These are phyloP conservation scores for Eristalis arbustorum DNA, from an alignment of 2,888 invertebrate species.

Conservation along the genomic window DNA sequence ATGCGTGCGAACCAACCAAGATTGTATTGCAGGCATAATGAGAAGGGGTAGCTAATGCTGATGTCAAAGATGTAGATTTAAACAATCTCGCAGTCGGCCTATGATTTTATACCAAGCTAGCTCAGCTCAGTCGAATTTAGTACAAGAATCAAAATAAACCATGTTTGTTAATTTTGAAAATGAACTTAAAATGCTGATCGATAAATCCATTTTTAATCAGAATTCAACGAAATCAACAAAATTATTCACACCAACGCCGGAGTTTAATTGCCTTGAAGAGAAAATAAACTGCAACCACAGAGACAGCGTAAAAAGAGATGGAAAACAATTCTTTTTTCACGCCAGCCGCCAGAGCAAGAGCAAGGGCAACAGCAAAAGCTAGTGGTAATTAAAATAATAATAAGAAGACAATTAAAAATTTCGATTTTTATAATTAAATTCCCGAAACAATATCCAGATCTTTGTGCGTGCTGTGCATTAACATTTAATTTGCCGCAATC, in stretches of 20 bases:
- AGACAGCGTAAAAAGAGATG: neutral
- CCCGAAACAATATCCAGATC: conserved; percentile 22
- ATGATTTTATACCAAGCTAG: too few species aligned
- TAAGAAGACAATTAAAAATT: conserved; percentile 46
- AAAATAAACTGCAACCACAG: neutral
- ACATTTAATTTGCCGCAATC: conserved; percentile 30
- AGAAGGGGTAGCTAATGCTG: too few species aligned
- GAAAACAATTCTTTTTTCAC: neutral
- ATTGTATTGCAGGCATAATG: too few species aligned
- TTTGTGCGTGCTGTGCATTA: conserved; percentile 50
- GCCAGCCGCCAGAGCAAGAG: too few species aligned
- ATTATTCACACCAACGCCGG: neutral
- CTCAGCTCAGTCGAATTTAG: too few species aligned
- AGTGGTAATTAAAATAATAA: conserved; percentile 47
- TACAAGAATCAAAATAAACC: too few species aligned
- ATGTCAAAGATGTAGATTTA: too few species aligned
- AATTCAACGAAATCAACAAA: neutral
- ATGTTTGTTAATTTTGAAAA: too few species aligned
- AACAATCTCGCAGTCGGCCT: too few species aligned
- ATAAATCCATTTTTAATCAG: neutral
- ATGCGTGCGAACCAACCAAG: too few species aligned
- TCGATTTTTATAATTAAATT: conserved; percentile 54
- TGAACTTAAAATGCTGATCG: too few species aligned
- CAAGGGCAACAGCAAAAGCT: neutral
- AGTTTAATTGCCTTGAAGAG: neutral